Conservation (phyloP, 2,113 vertebrate genomes). For the Hipposideros armiger region DNA sequence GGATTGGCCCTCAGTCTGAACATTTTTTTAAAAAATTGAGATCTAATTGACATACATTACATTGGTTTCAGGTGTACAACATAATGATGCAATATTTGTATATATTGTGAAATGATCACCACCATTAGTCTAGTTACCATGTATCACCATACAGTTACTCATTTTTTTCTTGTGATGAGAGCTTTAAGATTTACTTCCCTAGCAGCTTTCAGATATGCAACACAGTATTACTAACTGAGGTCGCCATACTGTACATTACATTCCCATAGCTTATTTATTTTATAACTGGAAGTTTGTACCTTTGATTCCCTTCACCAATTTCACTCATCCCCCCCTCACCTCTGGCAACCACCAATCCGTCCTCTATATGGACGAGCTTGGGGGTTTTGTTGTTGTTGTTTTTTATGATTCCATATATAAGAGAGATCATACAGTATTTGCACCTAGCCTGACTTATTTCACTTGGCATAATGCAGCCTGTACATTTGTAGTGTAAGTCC, state of each 20-base stretch:
- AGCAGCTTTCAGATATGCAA: neutral
- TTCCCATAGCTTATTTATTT: neutral
- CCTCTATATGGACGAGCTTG: neutral
- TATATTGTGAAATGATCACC: neutral
- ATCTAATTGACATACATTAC: neutral
- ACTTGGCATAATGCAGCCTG: neutral
- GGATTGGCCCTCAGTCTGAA: neutral
- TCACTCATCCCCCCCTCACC: neutral
- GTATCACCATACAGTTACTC: neutral
- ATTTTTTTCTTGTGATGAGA: neutral
- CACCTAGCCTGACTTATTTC: neutral
- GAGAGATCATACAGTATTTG: neutral
- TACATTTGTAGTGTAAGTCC: neutral
- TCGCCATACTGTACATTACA: neutral
- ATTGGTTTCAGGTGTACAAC: neutral
- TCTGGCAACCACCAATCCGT: neutral
- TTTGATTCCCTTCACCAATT: neutral
- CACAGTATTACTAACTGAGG: neutral
- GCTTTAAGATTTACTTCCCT: neutral
- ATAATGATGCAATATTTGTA: neutral
- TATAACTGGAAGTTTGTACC: neutral
- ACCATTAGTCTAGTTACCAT: neutral
- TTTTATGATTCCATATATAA: neutral
- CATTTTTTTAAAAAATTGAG: neutral
- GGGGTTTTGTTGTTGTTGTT: neutral